Evolutionary conservation across 2,797 vertebrate species (phyloP).

Genomic region (Silurus lanzhouensis): DNA sequence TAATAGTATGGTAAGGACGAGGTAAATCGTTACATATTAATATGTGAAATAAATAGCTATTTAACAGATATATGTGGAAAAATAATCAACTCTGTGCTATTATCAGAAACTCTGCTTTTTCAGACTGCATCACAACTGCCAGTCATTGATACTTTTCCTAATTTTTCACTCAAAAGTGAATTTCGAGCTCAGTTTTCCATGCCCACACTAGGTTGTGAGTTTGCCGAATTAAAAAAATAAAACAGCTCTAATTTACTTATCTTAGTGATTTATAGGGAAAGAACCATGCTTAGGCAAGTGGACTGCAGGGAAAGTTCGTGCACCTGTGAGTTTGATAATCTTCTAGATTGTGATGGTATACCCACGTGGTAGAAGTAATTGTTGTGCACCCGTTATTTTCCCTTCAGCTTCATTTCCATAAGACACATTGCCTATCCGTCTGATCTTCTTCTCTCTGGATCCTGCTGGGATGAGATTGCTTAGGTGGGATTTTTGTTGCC

Average conservation of each 20-base stretch:
- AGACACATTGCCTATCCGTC: constrained; percentile 54
- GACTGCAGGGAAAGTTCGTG: constrained; percentile 50
- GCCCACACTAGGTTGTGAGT: not conserved
- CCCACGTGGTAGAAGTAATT: constrained; percentile 78
- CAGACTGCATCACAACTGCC: not conserved
- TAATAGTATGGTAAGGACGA: not conserved
- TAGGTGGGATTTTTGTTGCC: constrained; percentile 80
- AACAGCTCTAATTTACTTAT: constrained; percentile 2
- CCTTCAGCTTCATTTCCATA: constrained; percentile 50
- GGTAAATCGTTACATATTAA: not conserved
- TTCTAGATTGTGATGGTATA: constrained; percentile 72
- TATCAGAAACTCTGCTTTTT: not conserved
- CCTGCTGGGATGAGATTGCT: constrained; percentile 79
- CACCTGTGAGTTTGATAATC: constrained; percentile 64
- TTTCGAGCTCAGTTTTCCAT: not conserved
- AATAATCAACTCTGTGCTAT: not conserved
- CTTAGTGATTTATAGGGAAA: constrained; percentile 52
- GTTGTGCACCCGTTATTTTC: constrained; percentile 63
- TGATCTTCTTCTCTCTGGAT: constrained; percentile 70
- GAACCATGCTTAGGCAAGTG: constrained; percentile 54
- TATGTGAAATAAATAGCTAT: not conserved
- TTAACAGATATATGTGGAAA: not conserved
- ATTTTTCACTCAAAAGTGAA: not conserved
- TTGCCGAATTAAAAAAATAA: not conserved
- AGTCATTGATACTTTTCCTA: not conserved